Percentiles rank a stretch among this genome's conserved stretches.
Conservation (phyloP, 2,888 invertebrate species). For the Caprella mutica region DNA sequence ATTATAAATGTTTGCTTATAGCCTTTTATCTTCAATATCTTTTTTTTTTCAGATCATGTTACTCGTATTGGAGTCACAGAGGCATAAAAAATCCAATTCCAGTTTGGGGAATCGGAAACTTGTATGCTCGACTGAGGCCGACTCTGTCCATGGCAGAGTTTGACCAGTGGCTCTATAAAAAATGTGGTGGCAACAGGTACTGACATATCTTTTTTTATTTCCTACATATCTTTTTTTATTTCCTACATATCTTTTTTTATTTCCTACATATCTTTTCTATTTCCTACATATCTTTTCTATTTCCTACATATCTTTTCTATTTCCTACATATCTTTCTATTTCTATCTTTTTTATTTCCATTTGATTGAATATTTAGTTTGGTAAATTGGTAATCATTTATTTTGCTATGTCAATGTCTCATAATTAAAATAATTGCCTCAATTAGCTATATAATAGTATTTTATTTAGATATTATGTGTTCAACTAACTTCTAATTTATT, state of each 20-base stretch:
- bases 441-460: too few species aligned
- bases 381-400: too few species aligned
- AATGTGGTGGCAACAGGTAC: conserved; percentile 20
- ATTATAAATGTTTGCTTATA: too few species aligned
- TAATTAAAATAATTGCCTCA: too few species aligned
- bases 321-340: background rate
- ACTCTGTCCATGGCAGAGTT: conserved; percentile 25
- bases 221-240: background rate
- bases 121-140: conserved; percentile 20
- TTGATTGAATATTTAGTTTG: too few species aligned
- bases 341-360: background rate
- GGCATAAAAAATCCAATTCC: conserved; percentile 23
- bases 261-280: background rate
- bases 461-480: too few species aligned
- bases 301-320: background rate
- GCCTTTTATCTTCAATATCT: too few species aligned
- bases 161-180: conserved; percentile 25
- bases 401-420: too few species aligned
- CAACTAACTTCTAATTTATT: too few species aligned
- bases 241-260: background rate
- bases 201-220: background rate
- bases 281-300: background rate
- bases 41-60: conserved; percentile 7
- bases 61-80: conserved; percentile 22
- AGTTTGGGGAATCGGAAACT: conserved; percentile 26